A percentile compares a stretch with the other conserved stretches of the same genome.
These are phyloP conservation scores for Drosophila pseudotakahashii DNA, from an alignment of 2,888 invertebrate species.

Conservation along the genomic window DNA sequence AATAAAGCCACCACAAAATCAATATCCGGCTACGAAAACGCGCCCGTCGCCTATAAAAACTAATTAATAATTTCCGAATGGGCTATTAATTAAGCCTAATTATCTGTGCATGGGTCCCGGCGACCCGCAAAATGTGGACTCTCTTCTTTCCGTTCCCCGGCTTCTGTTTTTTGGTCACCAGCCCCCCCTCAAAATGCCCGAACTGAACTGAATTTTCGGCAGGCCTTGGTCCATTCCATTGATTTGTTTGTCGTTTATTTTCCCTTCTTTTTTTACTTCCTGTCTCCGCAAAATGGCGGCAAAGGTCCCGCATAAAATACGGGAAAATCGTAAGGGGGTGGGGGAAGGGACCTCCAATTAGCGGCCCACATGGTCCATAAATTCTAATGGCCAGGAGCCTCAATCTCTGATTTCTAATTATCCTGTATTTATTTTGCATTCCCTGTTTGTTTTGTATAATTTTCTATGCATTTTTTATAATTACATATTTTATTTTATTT, in stretches of 20 bases:
- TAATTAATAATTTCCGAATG: slow-evolving; percentile 85
- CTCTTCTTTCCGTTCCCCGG: slow-evolving; percentile 1
- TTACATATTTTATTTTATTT: no score
- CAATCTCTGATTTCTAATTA: not conserved
- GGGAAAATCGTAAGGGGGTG: not conserved
- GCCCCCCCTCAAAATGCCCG: no score
- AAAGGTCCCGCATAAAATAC: slow-evolving; percentile 78
- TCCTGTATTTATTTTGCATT: not conserved
- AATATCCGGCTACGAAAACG: slow-evolving; percentile 85
- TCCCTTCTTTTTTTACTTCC: slow-evolving; percentile 41
- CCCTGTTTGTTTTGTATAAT: no score
- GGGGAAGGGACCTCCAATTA: slow-evolving; percentile 21
- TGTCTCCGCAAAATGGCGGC: slow-evolving; percentile 23
- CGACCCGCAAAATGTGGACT: slow-evolving; percentile 59
- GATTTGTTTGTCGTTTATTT: slow-evolving; percentile 58
- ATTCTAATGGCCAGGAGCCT: not conserved
- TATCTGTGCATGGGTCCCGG: slow-evolving; percentile 81
- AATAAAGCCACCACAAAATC: slow-evolving; percentile 85
- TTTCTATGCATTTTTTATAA: no score
- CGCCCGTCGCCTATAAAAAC: slow-evolving; percentile 84
- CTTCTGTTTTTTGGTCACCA: slow-evolving; percentile 11
- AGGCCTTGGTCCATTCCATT: slow-evolving; percentile 23
- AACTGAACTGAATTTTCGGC: slow-evolving; percentile 8
- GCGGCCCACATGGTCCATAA: slow-evolving; percentile 22
- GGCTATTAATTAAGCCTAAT: slow-evolving; percentile 85